Conservation (phyloP, 2,797 vertebrate species). For the Momotus momota region DNA sequence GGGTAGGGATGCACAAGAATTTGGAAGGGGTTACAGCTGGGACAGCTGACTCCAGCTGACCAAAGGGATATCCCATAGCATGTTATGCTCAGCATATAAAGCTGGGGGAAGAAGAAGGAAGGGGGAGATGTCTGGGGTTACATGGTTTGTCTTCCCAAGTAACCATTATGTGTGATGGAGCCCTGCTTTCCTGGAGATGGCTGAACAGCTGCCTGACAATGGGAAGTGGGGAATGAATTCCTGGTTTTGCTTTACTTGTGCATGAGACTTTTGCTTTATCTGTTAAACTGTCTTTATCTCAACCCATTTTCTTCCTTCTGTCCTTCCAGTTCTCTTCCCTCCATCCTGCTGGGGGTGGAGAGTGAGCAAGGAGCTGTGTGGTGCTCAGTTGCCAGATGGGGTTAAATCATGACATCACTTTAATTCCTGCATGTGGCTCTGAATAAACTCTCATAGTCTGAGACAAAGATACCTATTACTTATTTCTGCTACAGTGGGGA, state of each 20-base stretch:
- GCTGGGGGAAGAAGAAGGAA: background rate
- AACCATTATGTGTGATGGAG: background rate
- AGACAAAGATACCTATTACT: background rate
- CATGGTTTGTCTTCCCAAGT: background rate
- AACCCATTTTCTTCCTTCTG: background rate
- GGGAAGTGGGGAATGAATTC: background rate
- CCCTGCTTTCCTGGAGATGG: background rate
- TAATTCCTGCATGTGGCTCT: background rate
- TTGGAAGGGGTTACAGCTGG: too few relatives aligned
- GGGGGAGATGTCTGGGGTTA: background rate
- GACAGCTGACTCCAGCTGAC: too few relatives aligned
- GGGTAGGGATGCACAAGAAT: too few relatives aligned
- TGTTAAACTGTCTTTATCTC: background rate
- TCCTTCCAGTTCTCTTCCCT: background rate
- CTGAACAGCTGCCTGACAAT: background rate
- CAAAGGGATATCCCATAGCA: too few relatives aligned
- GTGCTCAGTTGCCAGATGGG: background rate
- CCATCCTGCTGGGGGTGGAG: too few relatives aligned
- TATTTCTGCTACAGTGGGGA: background rate
- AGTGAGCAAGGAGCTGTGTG: background rate
- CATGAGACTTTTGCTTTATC: background rate
- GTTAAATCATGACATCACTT: background rate
- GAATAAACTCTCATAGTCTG: background rate
- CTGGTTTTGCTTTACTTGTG: background rate
- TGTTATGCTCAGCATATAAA: background rate